Conservation (phyloP, 2,797 vertebrate species). For the Fistularia tabacaria region DNA sequence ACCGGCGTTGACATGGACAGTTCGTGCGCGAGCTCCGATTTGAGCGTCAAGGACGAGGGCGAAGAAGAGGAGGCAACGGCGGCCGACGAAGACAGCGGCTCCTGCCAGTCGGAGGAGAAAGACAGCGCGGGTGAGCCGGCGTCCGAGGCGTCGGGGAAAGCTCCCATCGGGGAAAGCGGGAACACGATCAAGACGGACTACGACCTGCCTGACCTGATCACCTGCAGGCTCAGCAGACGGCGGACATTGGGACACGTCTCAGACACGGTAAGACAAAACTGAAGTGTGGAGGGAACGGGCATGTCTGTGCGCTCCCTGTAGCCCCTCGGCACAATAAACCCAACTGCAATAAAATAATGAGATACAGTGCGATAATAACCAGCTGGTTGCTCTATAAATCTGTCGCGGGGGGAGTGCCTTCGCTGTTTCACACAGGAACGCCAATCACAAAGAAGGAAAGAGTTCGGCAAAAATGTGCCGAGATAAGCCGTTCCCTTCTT, state of each 20-base stretch:
- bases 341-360: too few species aligned
- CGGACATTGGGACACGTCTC: constrained; percentile 72
- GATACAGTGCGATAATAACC: too few species aligned
- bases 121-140: constrained; percentile 31
- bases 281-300: too few species aligned
- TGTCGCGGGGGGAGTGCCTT: too few species aligned
- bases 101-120: constrained; percentile 38
- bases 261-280: constrained; percentile 60
- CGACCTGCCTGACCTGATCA: constrained; percentile 71
- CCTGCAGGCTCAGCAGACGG: constrained; percentile 64
- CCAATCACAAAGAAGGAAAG: too few species aligned
- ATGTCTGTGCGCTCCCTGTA: too few species aligned
- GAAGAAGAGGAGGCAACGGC: not conserved
- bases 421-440: too few species aligned
- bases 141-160: not conserved
- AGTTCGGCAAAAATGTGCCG: too few species aligned
- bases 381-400: too few species aligned
- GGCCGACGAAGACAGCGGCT: constrained; percentile 14
- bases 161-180: not conserved
- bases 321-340: too few species aligned
- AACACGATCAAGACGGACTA: constrained; percentile 26
- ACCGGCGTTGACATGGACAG: not conserved
- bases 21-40: constrained; percentile 1
- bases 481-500: too few species aligned
- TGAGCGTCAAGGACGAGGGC: constrained; percentile 17